Evolutionary conservation across 2,797 vertebrate species (phyloP).

Genomic region (Perdix hodgsoniae): DNA sequence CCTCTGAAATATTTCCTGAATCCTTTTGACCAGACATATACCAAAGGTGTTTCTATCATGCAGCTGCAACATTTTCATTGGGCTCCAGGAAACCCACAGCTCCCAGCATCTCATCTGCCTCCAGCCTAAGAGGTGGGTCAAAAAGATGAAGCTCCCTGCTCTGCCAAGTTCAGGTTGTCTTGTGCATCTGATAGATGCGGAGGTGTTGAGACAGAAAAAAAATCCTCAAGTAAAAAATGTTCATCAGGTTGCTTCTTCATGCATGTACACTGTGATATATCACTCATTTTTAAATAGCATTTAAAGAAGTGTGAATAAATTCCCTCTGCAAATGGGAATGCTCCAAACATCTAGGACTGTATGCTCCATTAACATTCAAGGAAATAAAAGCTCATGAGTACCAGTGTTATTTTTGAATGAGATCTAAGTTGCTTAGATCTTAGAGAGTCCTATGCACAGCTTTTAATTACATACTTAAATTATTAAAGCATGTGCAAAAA

Average conservation of each 20-base stretch:
- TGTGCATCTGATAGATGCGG: neutral
- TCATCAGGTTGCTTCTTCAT: neutral
- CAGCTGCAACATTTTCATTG: neutral
- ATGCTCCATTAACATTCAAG: neutral
- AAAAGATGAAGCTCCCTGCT: neutral
- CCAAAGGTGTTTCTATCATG: neutral
- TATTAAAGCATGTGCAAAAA: neutral
- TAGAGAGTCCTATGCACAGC: neutral
- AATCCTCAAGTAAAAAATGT: rapidly evolving
- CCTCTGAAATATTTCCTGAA: neutral
- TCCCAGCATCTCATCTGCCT: neutral
- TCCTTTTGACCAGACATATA: neutral
- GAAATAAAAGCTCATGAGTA: neutral
- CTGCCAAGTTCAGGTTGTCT: neutral
- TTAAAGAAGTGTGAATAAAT: neutral
- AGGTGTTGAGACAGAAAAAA: neutral
- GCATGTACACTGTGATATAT: neutral
- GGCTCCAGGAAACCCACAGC: neutral
- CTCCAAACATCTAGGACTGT: neutral
- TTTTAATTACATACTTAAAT: neutral
- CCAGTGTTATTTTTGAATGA: neutral
- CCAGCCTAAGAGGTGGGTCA: neutral
- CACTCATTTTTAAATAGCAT: neutral
- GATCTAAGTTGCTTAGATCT: neutral
- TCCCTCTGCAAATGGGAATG: neutral